phyloP scores from a whole-genome alignment of 2,888 invertebrate genomes.

The Leptinotarsa peninsularis region DNA sequence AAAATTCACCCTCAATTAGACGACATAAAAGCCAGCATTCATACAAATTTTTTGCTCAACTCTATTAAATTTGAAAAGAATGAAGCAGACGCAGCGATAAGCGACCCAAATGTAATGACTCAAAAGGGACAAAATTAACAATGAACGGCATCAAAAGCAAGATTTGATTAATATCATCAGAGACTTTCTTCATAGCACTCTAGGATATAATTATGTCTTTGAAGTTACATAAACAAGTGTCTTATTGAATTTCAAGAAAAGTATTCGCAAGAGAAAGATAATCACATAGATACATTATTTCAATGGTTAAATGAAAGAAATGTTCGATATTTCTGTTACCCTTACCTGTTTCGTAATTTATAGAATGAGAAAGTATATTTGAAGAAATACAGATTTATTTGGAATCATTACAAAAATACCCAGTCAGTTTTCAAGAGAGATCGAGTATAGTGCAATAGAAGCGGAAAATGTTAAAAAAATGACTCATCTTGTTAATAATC shows the following conservation, averaged over 20 bases:
- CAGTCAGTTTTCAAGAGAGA: too few relatives aligned
- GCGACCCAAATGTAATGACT: conserved; percentile 7
- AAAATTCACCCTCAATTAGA: background rate
- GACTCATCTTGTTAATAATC: too few relatives aligned
- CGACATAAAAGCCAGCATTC: conserved; percentile 9
- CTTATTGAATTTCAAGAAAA: background rate
- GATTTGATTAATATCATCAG: background rate
- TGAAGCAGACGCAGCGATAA: background rate
- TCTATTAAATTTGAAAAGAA: background rate
- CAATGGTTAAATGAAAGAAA: background rate
- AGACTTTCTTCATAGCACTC: background rate
- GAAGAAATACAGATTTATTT: too few relatives aligned
- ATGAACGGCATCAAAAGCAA: background rate
- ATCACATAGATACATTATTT: background rate
- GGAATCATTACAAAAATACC: too few relatives aligned
- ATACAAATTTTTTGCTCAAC: background rate
- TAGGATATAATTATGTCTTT: background rate
- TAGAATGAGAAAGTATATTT: too few relatives aligned
- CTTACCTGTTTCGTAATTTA: too few relatives aligned
- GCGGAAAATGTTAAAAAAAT: too few relatives aligned
- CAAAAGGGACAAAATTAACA: background rate
- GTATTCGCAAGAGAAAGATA: background rate
- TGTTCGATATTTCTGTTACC: background rate
- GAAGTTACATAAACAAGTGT: background rate
- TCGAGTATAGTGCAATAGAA: too few relatives aligned